Evolutionary conservation across 2,797 vertebrate genomes (phyloP), one percentile per base, ranked within the genome.

Genomic region (Orientallactaga sibirica): DNA sequence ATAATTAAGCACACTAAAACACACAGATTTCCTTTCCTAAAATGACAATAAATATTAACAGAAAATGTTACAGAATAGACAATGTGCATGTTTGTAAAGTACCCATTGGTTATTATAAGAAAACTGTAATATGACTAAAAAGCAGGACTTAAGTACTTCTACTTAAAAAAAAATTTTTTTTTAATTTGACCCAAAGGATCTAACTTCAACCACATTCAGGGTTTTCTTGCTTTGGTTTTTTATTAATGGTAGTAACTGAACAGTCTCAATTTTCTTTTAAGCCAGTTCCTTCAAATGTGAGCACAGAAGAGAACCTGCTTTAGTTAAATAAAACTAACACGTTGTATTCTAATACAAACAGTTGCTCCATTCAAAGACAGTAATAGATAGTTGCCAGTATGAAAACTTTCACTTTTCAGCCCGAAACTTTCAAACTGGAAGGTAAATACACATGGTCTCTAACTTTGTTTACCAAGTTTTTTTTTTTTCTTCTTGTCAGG

Each of bases 41-140:
- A 78, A 64, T 84, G 90, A 93, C 83, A 95, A 81, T 84, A 94
- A 95, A 82, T 92, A 90, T 87, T 85, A 92, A 96, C 77, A 95
- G 58, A 88, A 91, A 83, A 96, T 64, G 79, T 85, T 89, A 86
- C 66, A 94, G 19, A 91, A 78, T 67, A 48, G 58, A 78, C 73
- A 95, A 71, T 71, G 15, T 80, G 83, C 64, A 91, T 43, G 64
- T 90, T 86, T 48, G 25, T 86, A 80, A 92, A 91, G 29, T 79
- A 96, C 81, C 61, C 76, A 76, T 19, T 92, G 29, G 78, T 86
- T 88, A 81, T 81, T 85, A 66, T 93, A 95, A 94, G 52, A 71
- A 55, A 93, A 41, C 90, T 33, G 94, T 61, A 96, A 81, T 62
- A 90, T 86, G 92, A 93, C 62, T 52, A 24, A 93, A 92, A 55